Conservation (phyloP, 2,113 vertebrate species). For the Pterophyllum scalare region DNA sequence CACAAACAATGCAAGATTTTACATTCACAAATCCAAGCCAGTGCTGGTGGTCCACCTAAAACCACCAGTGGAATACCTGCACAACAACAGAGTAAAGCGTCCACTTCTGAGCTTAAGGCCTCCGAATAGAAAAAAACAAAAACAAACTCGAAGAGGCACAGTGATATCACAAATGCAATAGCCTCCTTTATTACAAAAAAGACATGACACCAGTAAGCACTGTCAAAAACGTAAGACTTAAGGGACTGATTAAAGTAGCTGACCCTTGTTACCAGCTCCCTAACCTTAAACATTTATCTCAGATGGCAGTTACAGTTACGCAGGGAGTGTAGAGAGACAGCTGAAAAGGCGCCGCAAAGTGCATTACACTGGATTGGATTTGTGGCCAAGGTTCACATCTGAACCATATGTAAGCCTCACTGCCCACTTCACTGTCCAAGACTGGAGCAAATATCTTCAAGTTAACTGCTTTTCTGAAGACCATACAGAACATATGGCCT, state of each 20-base stretch:
- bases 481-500: background rate
- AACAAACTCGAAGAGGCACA: background rate
- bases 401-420: constrained; percentile 1
- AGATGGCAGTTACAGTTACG: background rate
- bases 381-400: background rate
- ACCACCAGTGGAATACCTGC: background rate
- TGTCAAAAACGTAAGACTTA: background rate
- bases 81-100: background rate
- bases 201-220: background rate
- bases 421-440: background rate
- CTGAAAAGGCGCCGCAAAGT: background rate
- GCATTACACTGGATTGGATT: background rate
- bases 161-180: background rate
- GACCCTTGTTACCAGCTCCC: background rate
- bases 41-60: background rate
- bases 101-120: background rate
- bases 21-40: background rate
- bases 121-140: background rate
- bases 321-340: background rate
- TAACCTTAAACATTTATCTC: background rate
- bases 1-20: background rate
- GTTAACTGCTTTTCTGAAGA: background rate
- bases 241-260: background rate
- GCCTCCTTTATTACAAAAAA: background rate
- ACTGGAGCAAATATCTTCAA: background rate